Base-by-base conservation (phyloP, 2,888 invertebrate genomes). In the Caradrina clavipalpis region DNA sequence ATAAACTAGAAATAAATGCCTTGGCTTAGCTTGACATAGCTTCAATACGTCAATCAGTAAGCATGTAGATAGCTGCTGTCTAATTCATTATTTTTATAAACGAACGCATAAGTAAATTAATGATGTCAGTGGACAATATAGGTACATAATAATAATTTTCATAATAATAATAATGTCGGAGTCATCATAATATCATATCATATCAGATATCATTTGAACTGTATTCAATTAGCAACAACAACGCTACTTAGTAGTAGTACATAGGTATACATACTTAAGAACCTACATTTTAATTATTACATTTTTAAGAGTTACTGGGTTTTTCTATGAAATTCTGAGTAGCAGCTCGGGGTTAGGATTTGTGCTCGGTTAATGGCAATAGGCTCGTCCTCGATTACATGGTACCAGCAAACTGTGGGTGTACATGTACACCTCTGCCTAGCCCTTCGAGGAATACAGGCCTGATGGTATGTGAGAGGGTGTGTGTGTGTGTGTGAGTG, bases 41-140 rank as follows among this genome's bases (percentile, higher is more conserved):
- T 49, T 57, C 39, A 49, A 75, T 74, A 68, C 55, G 15, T n/a
- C 21, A 51, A n/a, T n/a, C n/a, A n/a, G n/a, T n/a, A n/a, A n/a
- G n/a, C n/a, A n/a, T n/a, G n/a, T 57, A 56, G 45, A n/a, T 68
- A n/a, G 42, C 50, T 42, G 26, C 51, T 67, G 68, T 56, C 74
- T 50, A 35, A 56, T 42, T 45, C 55, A 55, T 50, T 54, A 21
- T 59, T 74, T 59, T 74, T 55, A 22, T 39, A 39, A 31, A 56
- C 11, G 58, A 58, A 21, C n/a, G 26, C 55, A 8, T 11, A 35
- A 21, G 26, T 31, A 51, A 56, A 51, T 74, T 31, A 49, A 60
- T 56, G 10, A 47, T 60, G 31, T 42, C 51, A 56, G 47, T 51
- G 68, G 17, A 19, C 17, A 47, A 56, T 26, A 49, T n/a, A n/a